Conservation (phyloP, 2,113 vertebrate species). For the Hiodon alosoides region DNA sequence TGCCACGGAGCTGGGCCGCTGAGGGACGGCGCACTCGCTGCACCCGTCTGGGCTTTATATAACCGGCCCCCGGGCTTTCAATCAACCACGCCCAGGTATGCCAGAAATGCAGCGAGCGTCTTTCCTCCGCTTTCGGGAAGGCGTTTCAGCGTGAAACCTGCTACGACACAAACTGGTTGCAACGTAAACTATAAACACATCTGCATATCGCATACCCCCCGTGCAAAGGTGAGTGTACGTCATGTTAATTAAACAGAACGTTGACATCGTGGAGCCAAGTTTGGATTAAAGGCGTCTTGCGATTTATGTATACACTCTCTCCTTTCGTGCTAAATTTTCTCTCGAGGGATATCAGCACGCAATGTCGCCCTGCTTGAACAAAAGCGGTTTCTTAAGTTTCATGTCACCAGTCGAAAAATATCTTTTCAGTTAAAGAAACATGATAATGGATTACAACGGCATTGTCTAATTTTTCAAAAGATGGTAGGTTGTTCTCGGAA, state of each 20-base stretch:
- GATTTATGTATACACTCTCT: no score
- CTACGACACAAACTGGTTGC: conserved; percentile 23
- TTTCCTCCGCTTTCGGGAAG: conserved; percentile 20
- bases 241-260: neutral
- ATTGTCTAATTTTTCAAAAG: no score
- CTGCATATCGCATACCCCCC: neutral
- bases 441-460: no score
- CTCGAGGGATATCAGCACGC: no score
- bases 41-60: conserved; percentile 31
- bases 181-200: neutral
- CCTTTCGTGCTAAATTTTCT: no score
- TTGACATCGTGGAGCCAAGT: neutral
- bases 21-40: conserved; percentile 22
- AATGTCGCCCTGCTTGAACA: no score
- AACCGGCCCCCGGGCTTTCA: conserved; percentile 35
- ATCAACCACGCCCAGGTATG: conserved; percentile 45
- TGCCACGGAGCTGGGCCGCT: conserved; percentile 21
- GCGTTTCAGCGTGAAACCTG: conserved; percentile 14
- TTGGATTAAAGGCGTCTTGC: no score
- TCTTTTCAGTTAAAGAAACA: no score
- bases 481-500: no score
- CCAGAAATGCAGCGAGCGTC: conserved; percentile 33
- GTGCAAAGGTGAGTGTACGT: no score
- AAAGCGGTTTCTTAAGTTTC: no score
- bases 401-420: no score